Evolutionary conservation across 2,888 invertebrate genomes (phyloP).

Genomic region (Glyphotaelius pellucidus): DNA sequence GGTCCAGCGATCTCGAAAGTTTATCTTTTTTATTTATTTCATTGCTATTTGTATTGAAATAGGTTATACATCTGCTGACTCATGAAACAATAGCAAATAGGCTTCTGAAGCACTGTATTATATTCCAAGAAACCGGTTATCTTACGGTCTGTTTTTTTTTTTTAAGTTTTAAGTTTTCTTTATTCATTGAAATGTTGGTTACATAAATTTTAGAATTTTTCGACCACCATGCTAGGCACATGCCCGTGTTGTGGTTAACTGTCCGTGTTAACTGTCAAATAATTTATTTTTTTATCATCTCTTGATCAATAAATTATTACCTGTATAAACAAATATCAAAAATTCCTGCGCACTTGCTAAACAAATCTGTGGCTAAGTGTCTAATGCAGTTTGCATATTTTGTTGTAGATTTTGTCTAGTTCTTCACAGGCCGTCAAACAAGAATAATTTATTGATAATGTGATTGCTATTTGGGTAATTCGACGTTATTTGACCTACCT

Average conservation of each 20-base stretch:
- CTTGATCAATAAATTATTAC: background rate
- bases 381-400: background rate
- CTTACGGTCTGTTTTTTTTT: background rate
- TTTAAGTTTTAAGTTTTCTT: no score
- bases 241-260: no score
- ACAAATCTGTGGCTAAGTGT: background rate
- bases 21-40: background rate
- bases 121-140: background rate
- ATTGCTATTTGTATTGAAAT: background rate
- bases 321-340: background rate
- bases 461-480: background rate
- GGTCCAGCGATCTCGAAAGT: no score
- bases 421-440: background rate
- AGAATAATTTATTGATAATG: background rate
- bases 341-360: background rate
- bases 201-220: no score
- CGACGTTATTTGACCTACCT: background rate
- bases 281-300: background rate
- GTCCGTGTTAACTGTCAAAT: background rate
- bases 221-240: no score
- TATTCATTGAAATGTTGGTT: no score
- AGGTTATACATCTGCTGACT: background rate
- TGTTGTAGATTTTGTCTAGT: background rate
- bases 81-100: background rate
- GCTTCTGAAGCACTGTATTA: background rate